Evolutionary conservation across 2,888 invertebrate genomes (phyloP).

Genomic region (Protodeltote pygarga): DNA sequence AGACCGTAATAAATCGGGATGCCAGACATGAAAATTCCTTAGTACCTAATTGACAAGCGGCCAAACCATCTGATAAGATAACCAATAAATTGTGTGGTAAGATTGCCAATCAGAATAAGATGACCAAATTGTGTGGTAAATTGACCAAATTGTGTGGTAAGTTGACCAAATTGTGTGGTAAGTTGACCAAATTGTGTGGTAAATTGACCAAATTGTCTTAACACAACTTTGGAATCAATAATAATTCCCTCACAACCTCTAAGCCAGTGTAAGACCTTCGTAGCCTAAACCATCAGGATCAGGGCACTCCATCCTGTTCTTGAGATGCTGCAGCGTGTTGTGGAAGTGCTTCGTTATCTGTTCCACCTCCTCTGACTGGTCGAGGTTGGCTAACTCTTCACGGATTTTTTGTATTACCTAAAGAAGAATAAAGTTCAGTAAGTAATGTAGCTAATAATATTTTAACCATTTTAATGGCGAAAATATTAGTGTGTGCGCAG

Average conservation of each 20-base stretch:
- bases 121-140: too few species aligned
- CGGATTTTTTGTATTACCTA: conserved; percentile 97
- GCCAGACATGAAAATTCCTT: too few species aligned
- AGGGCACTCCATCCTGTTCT: conserved; percentile 88
- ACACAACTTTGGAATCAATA: neutral
- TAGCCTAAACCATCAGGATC: conserved; percentile 89
- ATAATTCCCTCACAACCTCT: conserved; percentile 19
- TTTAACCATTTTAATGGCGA: too few species aligned
- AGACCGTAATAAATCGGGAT: too few species aligned
- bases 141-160: neutral
- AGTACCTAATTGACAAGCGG: too few species aligned
- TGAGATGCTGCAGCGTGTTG: conserved; percentile 94
- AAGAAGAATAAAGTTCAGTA: conserved; percentile 12
- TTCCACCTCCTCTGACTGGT: conserved; percentile 98
- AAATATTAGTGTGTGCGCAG: too few species aligned
- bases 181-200: neutral
- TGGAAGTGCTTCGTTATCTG: conserved; percentile 98
- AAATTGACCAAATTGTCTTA: neutral
- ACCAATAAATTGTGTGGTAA: too few species aligned
- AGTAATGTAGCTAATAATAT: too few species aligned
- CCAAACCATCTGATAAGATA: too few species aligned
- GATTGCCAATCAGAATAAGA: too few species aligned
- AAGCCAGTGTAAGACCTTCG: conserved; percentile 85
- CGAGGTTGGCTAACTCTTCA: conserved; percentile 97
- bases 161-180: neutral